These are phyloP conservation scores for Adelphocoris suturalis DNA, from an alignment of 2,888 invertebrate species.

Conservation along the genomic window DNA sequence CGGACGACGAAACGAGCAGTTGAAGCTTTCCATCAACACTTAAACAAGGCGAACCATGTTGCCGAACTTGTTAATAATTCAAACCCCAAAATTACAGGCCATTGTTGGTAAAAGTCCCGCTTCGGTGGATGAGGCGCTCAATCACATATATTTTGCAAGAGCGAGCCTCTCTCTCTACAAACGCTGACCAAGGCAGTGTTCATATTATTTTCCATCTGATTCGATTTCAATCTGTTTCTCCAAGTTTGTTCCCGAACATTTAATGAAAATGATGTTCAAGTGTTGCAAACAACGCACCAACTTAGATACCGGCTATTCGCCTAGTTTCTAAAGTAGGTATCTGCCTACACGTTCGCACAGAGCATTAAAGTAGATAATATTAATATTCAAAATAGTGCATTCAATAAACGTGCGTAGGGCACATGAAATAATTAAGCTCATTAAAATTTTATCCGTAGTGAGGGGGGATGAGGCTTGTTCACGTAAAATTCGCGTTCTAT, in stretches of 20 bases:
- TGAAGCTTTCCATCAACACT: conserved; percentile 55
- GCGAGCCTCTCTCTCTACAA: background rate
- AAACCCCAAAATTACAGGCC: conserved; percentile 33
- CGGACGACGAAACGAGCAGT: conserved; percentile 30
- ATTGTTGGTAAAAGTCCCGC: conserved; percentile 53
- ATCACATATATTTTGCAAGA: conserved; percentile 46
- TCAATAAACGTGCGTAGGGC: no score
- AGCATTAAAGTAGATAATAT: no score
- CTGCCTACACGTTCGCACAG: no score
- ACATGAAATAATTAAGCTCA: no score
- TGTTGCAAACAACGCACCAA: no score
- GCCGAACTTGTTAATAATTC: conserved; percentile 55
- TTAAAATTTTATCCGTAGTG: no score
- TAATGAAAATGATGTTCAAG: no score
- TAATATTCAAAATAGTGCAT: no score
- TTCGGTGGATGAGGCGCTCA: conserved; percentile 16
- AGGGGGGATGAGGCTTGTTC: no score
- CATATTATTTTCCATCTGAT: background rate
- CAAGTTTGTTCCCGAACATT: background rate
- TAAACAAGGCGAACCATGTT: conserved; percentile 54
- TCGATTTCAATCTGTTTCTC: background rate
- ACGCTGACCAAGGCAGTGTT: background rate
- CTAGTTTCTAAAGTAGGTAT: no score
- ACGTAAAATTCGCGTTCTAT: no score
- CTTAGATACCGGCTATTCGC: no score